Base-by-base conservation (phyloP, 2,113 vertebrate species). In the Solea solea region DNA sequence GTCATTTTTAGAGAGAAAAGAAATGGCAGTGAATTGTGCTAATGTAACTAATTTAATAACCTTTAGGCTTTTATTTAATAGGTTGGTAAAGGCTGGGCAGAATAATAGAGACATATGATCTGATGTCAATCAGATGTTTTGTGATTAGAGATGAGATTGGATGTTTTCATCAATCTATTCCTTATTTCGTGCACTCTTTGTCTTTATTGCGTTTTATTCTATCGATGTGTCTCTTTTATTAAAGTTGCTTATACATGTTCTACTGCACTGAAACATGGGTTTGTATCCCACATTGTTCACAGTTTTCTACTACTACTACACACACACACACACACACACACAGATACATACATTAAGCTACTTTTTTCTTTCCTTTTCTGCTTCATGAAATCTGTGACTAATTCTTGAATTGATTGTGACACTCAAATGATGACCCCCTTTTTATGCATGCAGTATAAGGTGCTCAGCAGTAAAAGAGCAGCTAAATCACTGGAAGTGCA, bases 401-500 rank as follows among this genome's bases (percentile, higher is more conserved):
- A 74, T 64, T 67, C 71, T 61, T 40, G 49, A 67, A 82, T 82
- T 68, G 40, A 60, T 64, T 28, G 25, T 67, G 73, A 28, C 65
- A 66, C 69, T 64, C 63, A 80, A 77, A 85, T 71, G 69, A 81
- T 72, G 53, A 25, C 53, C 40, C 53, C 57, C 21, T 21, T 27
- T 65, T 81, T 53, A 60, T 67, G 64, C 7, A 7, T 58, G 82
- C 45, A 64, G 34, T 70, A 81, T 70, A 65, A 78, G 76, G 57
- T 85, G 72, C 62, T 75, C 64, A 51, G 81, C 81, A 39, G 57
- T 76, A 67, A 75, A 83, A 74, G 41, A 2, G 81, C 60, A 59
- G 21, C 63, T 80, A 82, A 88, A 81, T 72, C 80, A 74, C 76
- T 76, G 58, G 49, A 68, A 59, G 68, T 51, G 64, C 56, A 64